Evolutionary conservation across 2,113 vertebrate species (phyloP).

Genomic region (Zosterops japonicus): DNA sequence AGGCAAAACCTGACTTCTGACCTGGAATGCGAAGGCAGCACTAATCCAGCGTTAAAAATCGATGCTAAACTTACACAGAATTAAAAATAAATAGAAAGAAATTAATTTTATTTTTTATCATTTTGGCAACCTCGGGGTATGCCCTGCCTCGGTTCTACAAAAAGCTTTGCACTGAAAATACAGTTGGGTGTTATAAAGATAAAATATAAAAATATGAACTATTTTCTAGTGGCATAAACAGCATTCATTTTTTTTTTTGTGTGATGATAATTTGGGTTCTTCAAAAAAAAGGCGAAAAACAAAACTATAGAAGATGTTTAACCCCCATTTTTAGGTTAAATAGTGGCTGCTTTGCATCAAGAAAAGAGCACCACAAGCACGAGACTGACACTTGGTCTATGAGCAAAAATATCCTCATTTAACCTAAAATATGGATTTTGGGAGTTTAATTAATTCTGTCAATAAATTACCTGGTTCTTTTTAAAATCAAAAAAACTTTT

Average conservation of each 20-base stretch:
- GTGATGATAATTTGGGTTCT: not conserved
- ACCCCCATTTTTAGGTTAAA: not conserved
- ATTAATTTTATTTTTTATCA: not conserved
- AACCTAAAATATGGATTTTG: not conserved
- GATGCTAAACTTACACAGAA: not conserved
- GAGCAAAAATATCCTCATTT: not conserved
- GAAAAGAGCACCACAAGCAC: accelerated
- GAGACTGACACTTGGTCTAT: not conserved
- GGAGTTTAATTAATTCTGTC: not conserved
- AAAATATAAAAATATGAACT: not conserved
- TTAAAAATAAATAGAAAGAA: not conserved
- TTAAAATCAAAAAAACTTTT: not conserved
- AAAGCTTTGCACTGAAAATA: not conserved
- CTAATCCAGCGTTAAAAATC: not conserved
- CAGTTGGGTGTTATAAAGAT: accelerated
- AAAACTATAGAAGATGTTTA: not conserved
- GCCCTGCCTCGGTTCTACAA: accelerated
- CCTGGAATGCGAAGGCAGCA: not conserved
- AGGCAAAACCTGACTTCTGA: not conserved
- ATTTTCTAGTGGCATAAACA: accelerated
- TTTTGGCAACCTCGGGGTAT: not conserved
- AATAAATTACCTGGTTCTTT: not conserved
- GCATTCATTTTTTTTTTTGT: not conserved
- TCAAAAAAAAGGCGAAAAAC: not conserved
- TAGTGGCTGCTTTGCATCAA: not conserved